These are phyloP conservation scores for Campylomormyrus numenius DNA, from an alignment of 2,113 vertebrate species.

Conservation along the genomic window DNA sequence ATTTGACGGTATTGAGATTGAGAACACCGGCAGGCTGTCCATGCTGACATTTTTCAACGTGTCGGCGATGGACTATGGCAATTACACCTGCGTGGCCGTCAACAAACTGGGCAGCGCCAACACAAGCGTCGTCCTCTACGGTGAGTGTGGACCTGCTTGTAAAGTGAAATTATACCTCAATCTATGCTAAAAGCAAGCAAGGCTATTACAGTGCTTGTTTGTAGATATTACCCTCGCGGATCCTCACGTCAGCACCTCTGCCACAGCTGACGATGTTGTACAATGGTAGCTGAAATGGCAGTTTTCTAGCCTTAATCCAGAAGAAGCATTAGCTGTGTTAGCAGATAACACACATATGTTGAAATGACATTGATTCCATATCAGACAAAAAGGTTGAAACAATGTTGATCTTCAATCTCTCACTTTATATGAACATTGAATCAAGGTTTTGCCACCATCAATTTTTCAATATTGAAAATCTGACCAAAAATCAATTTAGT, in stretches of 20 bases:
- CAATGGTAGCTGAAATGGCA: background rate
- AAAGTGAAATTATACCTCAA: background rate
- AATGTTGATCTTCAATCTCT: too few species aligned
- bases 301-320: background rate
- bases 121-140: constrained; percentile 83
- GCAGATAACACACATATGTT: too few species aligned
- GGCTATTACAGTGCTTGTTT: background rate
- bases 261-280: background rate
- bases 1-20: constrained; percentile 79
- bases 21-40: constrained; percentile 75
- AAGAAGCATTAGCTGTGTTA: background rate
- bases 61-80: constrained; percentile 86
- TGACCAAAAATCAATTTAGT: too few species aligned
- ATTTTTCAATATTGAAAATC: too few species aligned
- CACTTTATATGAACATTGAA: too few species aligned
- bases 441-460: too few species aligned
- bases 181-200: background rate
- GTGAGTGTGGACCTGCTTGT: constrained; percentile 60
- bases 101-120: constrained; percentile 89
- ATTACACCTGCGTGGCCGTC: constrained; percentile 90
- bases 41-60: constrained; percentile 91
- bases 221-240: background rate
- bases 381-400: too few species aligned
- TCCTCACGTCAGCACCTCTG: background rate
- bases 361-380: too few species aligned